Percentiles rank a stretch among this genome's conserved stretches.
These are phyloP conservation scores for Leucoma salicis DNA, from an alignment of 2,888 invertebrate species.

Conservation along the genomic window DNA sequence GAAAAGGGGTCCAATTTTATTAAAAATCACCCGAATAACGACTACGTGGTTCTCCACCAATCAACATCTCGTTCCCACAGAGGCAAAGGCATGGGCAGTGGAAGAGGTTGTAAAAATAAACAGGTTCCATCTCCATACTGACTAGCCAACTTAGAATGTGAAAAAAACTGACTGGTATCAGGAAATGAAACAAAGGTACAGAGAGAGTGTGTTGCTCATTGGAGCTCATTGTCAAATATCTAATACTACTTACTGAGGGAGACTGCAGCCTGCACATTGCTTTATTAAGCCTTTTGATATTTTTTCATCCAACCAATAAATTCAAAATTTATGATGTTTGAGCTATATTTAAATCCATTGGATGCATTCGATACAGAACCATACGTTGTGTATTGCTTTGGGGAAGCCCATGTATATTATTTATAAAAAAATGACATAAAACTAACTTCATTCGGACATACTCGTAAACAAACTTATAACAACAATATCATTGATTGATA, in stretches of 20 bases:
- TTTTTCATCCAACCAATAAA: background rate
- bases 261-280: slow-evolving; percentile 2
- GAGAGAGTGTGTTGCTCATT: slow-evolving; percentile 32
- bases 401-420: no score
- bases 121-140: slow-evolving; percentile 32
- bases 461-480: slow-evolving; percentile 22
- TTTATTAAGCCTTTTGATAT: slow-evolving; percentile 1
- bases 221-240: slow-evolving; percentile 18
- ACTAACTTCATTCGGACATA: slow-evolving; percentile 3
- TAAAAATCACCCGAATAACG: no score
- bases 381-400: no score
- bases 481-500: slow-evolving; percentile 37
- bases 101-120: no score
- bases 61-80: no score
- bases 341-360: no score
- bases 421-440: no score
- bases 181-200: slow-evolving; percentile 70
- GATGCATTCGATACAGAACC: no score
- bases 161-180: slow-evolving; percentile 55
- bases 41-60: no score
- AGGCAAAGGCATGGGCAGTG: no score
- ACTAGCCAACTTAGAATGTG: slow-evolving; percentile 40
- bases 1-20: no score
- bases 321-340: no score
- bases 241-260: background rate